A percentile compares a stretch with the other conserved stretches of the same genome.
These are phyloP conservation scores for Bicyclus anynana DNA, from an alignment of 1,140 invertebrate species.

Conservation along the genomic window DNA sequence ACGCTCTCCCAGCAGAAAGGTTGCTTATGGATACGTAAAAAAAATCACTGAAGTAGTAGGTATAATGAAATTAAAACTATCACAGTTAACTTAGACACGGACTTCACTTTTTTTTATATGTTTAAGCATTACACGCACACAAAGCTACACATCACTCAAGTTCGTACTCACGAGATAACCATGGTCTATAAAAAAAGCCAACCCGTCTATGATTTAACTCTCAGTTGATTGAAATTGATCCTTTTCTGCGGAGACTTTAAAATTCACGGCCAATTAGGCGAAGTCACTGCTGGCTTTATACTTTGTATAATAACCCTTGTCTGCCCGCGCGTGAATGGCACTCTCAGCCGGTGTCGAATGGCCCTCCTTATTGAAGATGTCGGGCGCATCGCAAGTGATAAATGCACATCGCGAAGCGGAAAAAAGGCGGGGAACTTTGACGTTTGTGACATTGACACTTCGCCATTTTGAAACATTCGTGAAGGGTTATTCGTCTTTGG, in stretches of 20 bases:
- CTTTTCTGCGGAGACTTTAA: background rate
- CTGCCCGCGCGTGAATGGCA: conserved; percentile 36
- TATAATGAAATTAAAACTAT: no score
- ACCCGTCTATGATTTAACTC: background rate
- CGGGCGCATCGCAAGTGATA: background rate
- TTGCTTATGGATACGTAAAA: no score
- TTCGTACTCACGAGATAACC: no score
- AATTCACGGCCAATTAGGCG: conserved; percentile 51
- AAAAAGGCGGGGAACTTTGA: background rate
- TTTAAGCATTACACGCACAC: no score
- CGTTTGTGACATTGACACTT: background rate
- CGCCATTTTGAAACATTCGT: background rate
- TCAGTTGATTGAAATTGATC: background rate
- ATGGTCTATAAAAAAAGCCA: no score
- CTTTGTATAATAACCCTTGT: conserved; percentile 42
- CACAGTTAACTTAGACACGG: no score
- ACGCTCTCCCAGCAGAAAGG: no score
- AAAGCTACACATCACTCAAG: no score
- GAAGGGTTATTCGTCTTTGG: background rate
- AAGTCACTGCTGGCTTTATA: conserved; percentile 47
- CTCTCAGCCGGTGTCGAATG: conserved; percentile 54
- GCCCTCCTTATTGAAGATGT: conserved; percentile 35
- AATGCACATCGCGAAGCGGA: background rate
- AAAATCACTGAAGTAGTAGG: no score
- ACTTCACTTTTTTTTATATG: no score